These are phyloP conservation scores for Lagenorhynchus albirostris DNA, from an alignment of 2,113 vertebrate species.

Conservation along the genomic window DNA sequence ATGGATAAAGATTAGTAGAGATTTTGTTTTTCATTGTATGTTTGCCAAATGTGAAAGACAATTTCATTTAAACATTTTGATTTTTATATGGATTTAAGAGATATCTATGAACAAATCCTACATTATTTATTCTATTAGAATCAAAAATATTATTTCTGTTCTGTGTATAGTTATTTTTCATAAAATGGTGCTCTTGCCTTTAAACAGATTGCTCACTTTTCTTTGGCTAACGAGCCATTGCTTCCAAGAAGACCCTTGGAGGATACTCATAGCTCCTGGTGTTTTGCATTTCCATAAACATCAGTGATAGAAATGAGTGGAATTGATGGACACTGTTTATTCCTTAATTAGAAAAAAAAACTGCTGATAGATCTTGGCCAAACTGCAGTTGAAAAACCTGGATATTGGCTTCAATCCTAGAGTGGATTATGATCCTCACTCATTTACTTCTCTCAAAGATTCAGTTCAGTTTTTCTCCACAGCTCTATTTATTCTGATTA, in stretches of 20 bases:
- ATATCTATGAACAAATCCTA: not conserved
- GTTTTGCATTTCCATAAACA: not conserved
- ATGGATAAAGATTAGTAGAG: not conserved
- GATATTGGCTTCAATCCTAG: not conserved
- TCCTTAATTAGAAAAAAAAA: conserved; percentile 21
- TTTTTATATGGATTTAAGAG: conserved; percentile 14
- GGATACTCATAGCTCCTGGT: not conserved
- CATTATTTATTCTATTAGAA: not conserved
- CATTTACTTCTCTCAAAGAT: not conserved
- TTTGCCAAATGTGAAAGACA: not conserved
- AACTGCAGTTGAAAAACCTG: not conserved
- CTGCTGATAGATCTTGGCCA: not conserved
- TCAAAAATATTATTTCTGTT: not conserved
- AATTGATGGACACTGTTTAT: not conserved
- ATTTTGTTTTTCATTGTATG: not conserved
- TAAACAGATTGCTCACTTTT: not conserved
- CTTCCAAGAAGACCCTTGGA: not conserved
- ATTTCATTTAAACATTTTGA: not conserved
- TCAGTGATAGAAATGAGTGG: not conserved
- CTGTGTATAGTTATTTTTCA: not conserved
- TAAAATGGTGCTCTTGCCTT: not conserved
- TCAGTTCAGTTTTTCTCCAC: not conserved
- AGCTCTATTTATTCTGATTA: not conserved
- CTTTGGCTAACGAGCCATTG: not conserved
- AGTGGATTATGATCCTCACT: not conserved